These are phyloP conservation scores for Metallyticus violacea DNA, from an alignment of 2,888 invertebrate species.

Conservation along the genomic window DNA sequence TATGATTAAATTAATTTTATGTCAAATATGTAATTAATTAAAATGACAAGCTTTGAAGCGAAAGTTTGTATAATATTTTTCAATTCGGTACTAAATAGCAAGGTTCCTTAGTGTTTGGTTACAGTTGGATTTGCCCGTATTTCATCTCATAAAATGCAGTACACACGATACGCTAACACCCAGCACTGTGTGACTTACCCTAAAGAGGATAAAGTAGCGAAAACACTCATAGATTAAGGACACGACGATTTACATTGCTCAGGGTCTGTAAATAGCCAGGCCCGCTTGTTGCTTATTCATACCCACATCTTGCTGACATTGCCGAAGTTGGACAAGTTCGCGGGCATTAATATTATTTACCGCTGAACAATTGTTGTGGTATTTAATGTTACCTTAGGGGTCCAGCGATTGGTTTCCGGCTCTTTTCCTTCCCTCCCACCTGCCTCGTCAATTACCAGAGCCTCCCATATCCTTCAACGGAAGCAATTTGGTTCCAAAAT, in stretches of 20 bases:
- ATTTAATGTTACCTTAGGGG: not conserved
- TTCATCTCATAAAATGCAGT: too few relatives aligned
- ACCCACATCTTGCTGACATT: not conserved
- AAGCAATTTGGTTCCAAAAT: too few relatives aligned
- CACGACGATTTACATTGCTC: not conserved
- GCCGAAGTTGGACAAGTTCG: not conserved
- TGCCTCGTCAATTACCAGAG: not conserved
- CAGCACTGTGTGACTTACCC: not conserved
- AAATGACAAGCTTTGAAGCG: too few relatives aligned
- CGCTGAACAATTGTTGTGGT: too few relatives aligned
- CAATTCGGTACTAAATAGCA: too few relatives aligned
- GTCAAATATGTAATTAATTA: too few relatives aligned
- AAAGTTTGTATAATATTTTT: too few relatives aligned
- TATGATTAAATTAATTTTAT: too few relatives aligned
- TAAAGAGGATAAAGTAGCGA: not conserved
- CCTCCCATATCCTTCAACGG: too few relatives aligned
- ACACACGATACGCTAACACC: too few relatives aligned
- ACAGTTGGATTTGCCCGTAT: too few relatives aligned
- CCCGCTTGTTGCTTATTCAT: not conserved
- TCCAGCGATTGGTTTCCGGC: not conserved
- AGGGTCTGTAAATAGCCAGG: not conserved
- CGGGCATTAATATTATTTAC: not conserved
- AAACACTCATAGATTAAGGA: not conserved
- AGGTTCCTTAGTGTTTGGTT: too few relatives aligned
- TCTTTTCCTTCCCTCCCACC: not conserved